Conservation (phyloP, 2,113 vertebrate genomes). For the Gulo gulo region DNA sequence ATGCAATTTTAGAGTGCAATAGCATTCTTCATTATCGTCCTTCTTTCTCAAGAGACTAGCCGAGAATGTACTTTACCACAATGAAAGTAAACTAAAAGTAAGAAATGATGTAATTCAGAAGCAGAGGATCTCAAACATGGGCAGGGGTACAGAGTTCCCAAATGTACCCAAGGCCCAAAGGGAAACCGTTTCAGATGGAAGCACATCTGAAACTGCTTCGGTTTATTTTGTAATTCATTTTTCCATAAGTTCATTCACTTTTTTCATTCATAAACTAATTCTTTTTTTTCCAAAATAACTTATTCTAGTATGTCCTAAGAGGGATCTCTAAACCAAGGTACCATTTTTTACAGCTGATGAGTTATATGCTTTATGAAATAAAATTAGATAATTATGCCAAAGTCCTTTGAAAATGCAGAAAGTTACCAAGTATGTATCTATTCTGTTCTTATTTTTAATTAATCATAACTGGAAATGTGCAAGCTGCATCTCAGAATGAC, state of each 20-base stretch:
- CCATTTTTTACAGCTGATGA: neutral
- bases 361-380: neutral
- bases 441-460: slow-evolving; percentile 38
- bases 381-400: neutral
- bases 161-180: neutral
- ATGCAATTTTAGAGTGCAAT: neutral
- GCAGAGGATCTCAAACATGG: neutral
- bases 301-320: neutral
- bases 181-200: neutral
- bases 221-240: neutral
- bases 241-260: neutral
- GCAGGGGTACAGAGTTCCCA: neutral
- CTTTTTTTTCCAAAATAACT: neutral
- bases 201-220: neutral
- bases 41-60: neutral
- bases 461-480: slow-evolving; percentile 37
- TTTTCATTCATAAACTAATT: neutral
- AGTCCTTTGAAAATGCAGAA: slow-evolving; percentile 40
- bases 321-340: neutral
- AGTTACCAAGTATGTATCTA: slow-evolving; percentile 10
- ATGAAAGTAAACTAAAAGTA: neutral
- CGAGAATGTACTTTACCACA: neutral
- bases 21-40: neutral
- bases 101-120: neutral
- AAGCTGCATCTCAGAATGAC: slow-evolving; percentile 39